Percentiles rank a stretch among this genome's conserved stretches.
Evolutionary conservation across 2,888 invertebrate species (phyloP).

Genomic region (Andrena flavipes): DNA sequence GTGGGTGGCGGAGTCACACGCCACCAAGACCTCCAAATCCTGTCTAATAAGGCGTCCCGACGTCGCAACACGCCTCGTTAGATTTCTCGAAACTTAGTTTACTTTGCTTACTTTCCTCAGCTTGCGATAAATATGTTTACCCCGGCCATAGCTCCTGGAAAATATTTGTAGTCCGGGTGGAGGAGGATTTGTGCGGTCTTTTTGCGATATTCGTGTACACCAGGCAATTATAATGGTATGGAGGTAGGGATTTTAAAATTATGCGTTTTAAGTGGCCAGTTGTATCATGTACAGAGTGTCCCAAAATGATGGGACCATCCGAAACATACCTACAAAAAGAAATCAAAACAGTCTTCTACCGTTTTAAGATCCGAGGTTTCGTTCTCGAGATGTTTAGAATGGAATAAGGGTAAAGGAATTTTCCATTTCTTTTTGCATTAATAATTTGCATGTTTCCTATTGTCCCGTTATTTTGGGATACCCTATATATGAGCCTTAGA

Average conservation of each 20-base stretch:
- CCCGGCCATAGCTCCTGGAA: background rate
- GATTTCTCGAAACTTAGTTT: slow-evolving; percentile 35
- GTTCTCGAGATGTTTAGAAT: too few species aligned
- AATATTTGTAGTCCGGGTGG: slow-evolving; percentile 1
- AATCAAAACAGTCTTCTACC: too few species aligned
- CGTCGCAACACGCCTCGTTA: slow-evolving; percentile 55
- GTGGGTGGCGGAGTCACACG: slow-evolving; percentile 78
- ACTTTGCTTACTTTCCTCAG: background rate
- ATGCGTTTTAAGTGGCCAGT: background rate
- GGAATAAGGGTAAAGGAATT: too few species aligned
- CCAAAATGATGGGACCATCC: too few species aligned
- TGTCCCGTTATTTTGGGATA: too few species aligned
- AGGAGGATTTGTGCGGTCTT: background rate
- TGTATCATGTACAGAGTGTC: background rate
- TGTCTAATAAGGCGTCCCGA: slow-evolving; percentile 64
- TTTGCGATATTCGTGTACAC: background rate
- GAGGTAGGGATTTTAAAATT: background rate
- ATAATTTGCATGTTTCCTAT: too few species aligned
- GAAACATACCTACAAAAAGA: too few species aligned
- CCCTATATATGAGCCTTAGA: too few species aligned
- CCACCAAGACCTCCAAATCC: slow-evolving; percentile 49
- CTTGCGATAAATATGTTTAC: slow-evolving; percentile 17
- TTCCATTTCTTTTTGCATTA: too few species aligned
- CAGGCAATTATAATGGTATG: background rate
- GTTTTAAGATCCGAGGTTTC: too few species aligned